phyloP scores from a whole-genome alignment of 2,888 invertebrate genomes.

The Dolichomitus sp. region DNA sequence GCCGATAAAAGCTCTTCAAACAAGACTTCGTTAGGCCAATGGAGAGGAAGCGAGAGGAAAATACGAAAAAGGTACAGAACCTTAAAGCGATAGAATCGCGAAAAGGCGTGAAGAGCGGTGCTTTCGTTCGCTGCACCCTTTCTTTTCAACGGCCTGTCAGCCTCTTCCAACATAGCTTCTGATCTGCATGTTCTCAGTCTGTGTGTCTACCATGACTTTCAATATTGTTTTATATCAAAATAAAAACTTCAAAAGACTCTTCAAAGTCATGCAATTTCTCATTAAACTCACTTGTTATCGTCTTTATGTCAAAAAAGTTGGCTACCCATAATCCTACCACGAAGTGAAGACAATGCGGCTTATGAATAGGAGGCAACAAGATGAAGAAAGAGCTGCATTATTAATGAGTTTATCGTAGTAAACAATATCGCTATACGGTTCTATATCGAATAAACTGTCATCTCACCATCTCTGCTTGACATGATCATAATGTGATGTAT shows the following conservation, averaged over 20 bases:
- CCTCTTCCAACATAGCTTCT: constrained; percentile 8
- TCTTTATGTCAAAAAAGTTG: background rate
- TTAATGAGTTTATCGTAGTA: background rate
- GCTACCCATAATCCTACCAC: background rate
- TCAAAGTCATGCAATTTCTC: constrained; percentile 1
- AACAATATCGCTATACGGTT: background rate
- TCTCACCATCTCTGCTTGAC: background rate
- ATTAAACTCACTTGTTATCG: background rate
- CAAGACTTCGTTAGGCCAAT: constrained; percentile 70
- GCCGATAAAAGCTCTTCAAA: constrained; percentile 70
- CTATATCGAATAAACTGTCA: background rate
- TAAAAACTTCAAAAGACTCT: constrained; percentile 14
- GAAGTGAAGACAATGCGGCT: background rate
- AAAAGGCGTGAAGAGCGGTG: constrained; percentile 32
- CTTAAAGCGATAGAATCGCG: constrained; percentile 23
- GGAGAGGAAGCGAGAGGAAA: constrained; percentile 21
- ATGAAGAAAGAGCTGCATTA: background rate
- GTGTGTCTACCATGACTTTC: background rate
- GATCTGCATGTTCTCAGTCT: background rate
- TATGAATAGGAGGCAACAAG: background rate
- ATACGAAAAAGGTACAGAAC: constrained; percentile 10
- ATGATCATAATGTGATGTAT: background rate
- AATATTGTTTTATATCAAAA: constrained; percentile 1
- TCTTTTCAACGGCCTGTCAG: constrained; percentile 17
- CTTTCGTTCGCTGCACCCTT: constrained; percentile 9